Conservation (phyloP, 2,888 invertebrate species). For the Poecilobothrus nobilitatus region DNA sequence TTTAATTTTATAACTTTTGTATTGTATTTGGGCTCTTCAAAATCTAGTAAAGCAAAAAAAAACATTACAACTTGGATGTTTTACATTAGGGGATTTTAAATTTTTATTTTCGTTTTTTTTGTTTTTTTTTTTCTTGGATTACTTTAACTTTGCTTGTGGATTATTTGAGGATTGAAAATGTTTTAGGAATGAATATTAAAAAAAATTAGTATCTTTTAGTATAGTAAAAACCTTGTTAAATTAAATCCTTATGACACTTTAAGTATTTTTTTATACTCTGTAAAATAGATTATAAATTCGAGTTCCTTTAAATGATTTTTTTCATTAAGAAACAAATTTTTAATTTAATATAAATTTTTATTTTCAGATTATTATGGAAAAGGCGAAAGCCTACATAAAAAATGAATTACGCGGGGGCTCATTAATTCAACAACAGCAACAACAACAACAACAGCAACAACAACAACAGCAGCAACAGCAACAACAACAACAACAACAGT, state of each 20-base stretch:
- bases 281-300: no score
- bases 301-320: no score
- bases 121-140: no score
- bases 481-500: constrained; percentile 12
- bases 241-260: no score
- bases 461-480: constrained; percentile 13
- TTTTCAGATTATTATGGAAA: constrained; percentile 48
- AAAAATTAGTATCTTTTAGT: no score
- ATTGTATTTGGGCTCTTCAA: background rate
- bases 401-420: constrained; percentile 55
- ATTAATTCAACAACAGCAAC: constrained; percentile 28
- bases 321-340: background rate
- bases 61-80: background rate
- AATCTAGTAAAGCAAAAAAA: background rate
- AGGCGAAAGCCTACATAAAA: constrained; percentile 63
- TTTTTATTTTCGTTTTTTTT: no score
- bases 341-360: constrained; percentile 15
- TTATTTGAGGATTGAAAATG: no score
- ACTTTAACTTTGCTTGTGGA: no score
- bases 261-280: no score
- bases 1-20: background rate
- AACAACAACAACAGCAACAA: constrained; percentile 13
- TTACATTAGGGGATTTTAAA: no score
- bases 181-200: no score
- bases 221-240: no score